phyloP scores from a whole-genome alignment of 2,797 vertebrate genomes.

The Scolopax rusticola region DNA sequence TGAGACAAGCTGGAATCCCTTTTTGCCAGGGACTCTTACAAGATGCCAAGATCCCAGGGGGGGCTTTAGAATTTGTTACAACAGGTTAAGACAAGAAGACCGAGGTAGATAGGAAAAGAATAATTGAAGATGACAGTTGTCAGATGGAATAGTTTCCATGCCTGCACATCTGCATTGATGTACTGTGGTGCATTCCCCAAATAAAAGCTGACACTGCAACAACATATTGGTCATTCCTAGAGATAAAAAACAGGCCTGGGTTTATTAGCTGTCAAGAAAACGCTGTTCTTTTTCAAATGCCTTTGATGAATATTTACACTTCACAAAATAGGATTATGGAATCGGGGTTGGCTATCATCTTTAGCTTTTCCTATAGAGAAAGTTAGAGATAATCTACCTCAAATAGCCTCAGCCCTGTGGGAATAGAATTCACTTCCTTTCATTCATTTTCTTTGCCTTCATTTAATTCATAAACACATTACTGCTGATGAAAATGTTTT shows the following conservation, averaged over 20 bases:
- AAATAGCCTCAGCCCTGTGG: background rate
- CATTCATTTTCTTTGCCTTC: background rate
- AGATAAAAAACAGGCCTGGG: background rate
- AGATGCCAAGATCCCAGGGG: background rate
- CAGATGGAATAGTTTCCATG: background rate
- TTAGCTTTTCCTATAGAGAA: background rate
- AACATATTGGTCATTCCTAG: background rate
- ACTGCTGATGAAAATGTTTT: background rate
- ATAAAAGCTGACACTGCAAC: slow-evolving; percentile 10
- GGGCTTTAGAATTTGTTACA: background rate
- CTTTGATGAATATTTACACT: background rate
- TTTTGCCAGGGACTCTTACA: background rate
- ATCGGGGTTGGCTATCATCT: background rate
- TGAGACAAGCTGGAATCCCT: background rate
- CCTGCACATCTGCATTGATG: background rate
- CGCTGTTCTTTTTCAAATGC: background rate
- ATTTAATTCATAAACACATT: background rate
- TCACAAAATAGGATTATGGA: background rate
- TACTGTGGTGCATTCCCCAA: background rate
- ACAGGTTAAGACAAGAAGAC: background rate
- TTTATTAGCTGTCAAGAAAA: slow-evolving; percentile 14
- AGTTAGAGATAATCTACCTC: background rate
- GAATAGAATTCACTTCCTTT: background rate
- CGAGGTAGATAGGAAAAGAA: background rate
- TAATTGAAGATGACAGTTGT: slow-evolving; percentile 5